Evolutionary conservation across 1,140 invertebrate genomes (phyloP), one percentile per base, ranked within the genome.

Genomic region (Lordiphosa stackelbergi): DNA sequence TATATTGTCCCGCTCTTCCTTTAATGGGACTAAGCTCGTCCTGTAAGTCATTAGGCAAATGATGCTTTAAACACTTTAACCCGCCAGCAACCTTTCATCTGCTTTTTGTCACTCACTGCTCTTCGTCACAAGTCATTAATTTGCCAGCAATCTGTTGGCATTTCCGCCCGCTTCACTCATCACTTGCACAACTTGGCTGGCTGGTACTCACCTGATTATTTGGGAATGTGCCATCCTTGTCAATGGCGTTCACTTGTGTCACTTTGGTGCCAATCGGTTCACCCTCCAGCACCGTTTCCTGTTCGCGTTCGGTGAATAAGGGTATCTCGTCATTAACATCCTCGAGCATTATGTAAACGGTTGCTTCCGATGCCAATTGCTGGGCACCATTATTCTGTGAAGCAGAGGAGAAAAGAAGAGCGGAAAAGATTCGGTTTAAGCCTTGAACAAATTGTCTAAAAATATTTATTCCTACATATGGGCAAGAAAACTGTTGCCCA

Each of bases 271-370:
- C 96, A 62, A 96, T 92, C 19, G 94, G 95, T 89, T 98, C 96
- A 43, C 96, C 96, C 90, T 97, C 96, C 47, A 97, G 90, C 37
- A 97, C 96, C 10, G 95, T 97, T 90, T 97, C 96, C 88, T 97
- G 95, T 89, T 98, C 95, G 77, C 95, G 90, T 90, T 97, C 95
- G 58, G 95, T 97, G 88, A 98, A 98, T 57, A 97, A 89, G 5
- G 96, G 96, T 86, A 98, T 98, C 89, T 98, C 96, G 88, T 98
- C 97, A 89, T 98, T 98, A 41, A 98, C 96, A 89, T 98, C 97
- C 89, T 97, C 95, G 41, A 98, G 89, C 90, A 96, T 93, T 78
- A 98, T 97, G 89, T 94, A 95, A 54, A 97, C 95, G 34, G 96
- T 97, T 4, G 96, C 95, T 90, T 98, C 96, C 28, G 95, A 96